A percentile compares a stretch with the other conserved stretches of the same genome.
Conservation (phyloP, 2,113 vertebrate species). For the Scophthalmus maximus region DNA sequence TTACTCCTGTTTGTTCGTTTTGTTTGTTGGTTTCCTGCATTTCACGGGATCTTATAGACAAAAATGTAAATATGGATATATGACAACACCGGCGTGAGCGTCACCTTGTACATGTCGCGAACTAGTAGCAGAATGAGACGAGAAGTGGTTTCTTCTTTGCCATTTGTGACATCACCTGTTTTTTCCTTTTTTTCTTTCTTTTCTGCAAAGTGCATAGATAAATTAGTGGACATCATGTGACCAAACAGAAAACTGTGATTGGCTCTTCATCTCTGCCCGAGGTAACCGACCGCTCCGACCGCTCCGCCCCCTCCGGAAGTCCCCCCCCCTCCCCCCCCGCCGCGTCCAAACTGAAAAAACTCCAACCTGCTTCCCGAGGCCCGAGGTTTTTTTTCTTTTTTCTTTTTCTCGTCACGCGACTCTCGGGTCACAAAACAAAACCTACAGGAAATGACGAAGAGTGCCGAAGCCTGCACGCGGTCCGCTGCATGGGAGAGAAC, state of each 20-base stretch:
- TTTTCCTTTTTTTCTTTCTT: slow-evolving; percentile 42
- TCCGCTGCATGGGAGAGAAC: slow-evolving; percentile 66
- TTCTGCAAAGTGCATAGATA: slow-evolving; percentile 76
- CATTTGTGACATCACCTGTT: slow-evolving; percentile 74
- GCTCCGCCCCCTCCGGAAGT: slow-evolving; percentile 47
- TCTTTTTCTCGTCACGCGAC: slow-evolving; percentile 47
- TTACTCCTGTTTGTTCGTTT: too few relatives aligned
- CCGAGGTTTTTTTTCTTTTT: too few relatives aligned
- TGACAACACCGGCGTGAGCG: slow-evolving; percentile 22
- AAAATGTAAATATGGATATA: slow-evolving; percentile 32
- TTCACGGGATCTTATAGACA: background rate
- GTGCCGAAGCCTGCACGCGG: slow-evolving; percentile 68
- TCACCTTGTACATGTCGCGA: slow-evolving; percentile 18
- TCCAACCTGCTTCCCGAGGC: slow-evolving; percentile 61
- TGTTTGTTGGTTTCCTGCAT: too few relatives aligned
- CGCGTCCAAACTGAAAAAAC: slow-evolving; percentile 57
- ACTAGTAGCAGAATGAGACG: slow-evolving; percentile 40
- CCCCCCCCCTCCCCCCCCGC: too few relatives aligned
- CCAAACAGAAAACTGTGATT: slow-evolving; percentile 44
- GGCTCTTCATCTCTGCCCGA: slow-evolving; percentile 32
- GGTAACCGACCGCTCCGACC: background rate
- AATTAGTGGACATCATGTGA: slow-evolving; percentile 61
- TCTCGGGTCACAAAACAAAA: slow-evolving; percentile 70
- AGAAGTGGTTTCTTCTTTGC: slow-evolving; percentile 53
- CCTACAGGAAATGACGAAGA: slow-evolving; percentile 62